Evolutionary conservation across 2,888 invertebrate genomes (phyloP).

Genomic region (Acleris laterana): DNA sequence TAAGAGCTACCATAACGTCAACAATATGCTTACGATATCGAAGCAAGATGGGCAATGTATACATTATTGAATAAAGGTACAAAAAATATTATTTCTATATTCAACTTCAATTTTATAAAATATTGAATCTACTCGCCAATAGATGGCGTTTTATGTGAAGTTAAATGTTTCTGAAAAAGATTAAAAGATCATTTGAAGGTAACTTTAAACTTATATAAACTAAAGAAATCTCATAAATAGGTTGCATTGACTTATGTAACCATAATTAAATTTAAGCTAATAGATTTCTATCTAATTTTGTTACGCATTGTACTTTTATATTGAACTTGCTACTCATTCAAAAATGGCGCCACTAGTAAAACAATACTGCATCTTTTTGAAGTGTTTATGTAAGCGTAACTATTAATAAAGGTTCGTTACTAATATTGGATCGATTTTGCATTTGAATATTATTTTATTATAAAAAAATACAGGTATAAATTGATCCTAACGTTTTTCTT

Average conservation of each 20-base stretch:
- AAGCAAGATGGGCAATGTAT: too few species aligned
- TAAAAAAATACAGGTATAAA: background rate
- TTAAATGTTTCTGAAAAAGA: background rate
- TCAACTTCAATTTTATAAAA: background rate
- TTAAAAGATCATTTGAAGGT: background rate
- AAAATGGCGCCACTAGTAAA: conserved; percentile 56
- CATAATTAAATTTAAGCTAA: background rate
- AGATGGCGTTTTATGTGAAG: conserved; percentile 19
- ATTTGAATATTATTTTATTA: too few species aligned
- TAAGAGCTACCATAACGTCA: too few species aligned
- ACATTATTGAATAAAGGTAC: too few species aligned
- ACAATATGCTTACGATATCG: too few species aligned
- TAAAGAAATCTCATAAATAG: too few species aligned
- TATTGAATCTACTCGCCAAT: conserved; percentile 1
- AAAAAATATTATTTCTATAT: background rate
- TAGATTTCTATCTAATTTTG: background rate
- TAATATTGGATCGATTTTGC: too few species aligned
- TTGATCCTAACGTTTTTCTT: background rate
- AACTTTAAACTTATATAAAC: too few species aligned
- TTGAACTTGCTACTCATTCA: conserved; percentile 50
- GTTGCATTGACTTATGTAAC: too few species aligned
- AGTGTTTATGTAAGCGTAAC: too few species aligned
- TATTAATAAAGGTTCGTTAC: too few species aligned
- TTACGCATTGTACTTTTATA: background rate
- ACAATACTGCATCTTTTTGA: background rate